phyloP scores from a whole-genome alignment of 1,140 invertebrate species.

The Cyclargus thomasi region DNA sequence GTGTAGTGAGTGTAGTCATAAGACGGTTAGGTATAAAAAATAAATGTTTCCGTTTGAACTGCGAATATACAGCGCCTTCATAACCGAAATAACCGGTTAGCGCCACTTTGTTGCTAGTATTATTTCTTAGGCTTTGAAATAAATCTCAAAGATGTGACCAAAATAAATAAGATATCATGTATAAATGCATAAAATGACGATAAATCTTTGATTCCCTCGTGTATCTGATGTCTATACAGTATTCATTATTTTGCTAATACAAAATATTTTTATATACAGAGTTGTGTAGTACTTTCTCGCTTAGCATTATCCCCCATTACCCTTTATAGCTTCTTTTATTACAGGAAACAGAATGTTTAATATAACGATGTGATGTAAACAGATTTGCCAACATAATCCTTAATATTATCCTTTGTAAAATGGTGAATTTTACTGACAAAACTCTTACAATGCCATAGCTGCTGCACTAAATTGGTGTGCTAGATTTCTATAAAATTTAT shows the following conservation, averaged over 20 bases:
- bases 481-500: no score
- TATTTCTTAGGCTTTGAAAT: background rate
- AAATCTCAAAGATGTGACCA: background rate
- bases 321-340: no score
- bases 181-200: background rate
- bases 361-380: no score
- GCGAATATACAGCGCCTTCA: background rate
- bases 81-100: background rate
- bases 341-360: no score
- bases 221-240: background rate
- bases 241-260: conserved; percentile 2
- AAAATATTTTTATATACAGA: background rate
- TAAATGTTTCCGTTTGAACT: no score
- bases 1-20: no score
- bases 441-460: no score
- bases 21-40: no score
- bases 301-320: conserved; percentile 2
- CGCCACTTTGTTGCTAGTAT: background rate
- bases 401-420: no score
- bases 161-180: background rate
- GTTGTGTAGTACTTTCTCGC: background rate
- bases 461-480: no score
- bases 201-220: background rate
- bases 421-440: no score
- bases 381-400: no score